Evolutionary conservation across 2,797 vertebrate genomes (phyloP).

Genomic region (Melanotaenia nigrans): DNA sequence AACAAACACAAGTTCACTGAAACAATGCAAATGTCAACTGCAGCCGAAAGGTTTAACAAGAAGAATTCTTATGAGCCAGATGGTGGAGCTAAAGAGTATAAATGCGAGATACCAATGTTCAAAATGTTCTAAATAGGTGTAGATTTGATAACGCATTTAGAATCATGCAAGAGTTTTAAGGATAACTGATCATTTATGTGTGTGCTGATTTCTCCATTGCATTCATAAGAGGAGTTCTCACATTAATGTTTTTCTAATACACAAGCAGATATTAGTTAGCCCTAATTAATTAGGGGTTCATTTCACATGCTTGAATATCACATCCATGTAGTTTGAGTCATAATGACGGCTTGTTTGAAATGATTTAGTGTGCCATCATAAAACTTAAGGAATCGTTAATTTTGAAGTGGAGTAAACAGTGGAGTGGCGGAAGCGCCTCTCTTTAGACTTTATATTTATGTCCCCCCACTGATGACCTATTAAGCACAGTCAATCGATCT

Average conservation of each 20-base stretch:
- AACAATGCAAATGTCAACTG: not conserved
- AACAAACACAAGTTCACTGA: not conserved
- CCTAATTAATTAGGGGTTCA: not conserved
- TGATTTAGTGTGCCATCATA: not conserved
- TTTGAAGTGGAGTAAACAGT: not conserved
- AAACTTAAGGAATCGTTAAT: conserved; percentile 3
- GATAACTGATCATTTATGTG: not conserved
- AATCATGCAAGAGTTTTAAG: not conserved
- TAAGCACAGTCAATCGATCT: not conserved
- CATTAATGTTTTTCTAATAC: not conserved
- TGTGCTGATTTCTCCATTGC: not conserved
- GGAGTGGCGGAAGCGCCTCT: not conserved
- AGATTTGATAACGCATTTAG: not conserved
- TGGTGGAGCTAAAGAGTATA: conserved; percentile 32
- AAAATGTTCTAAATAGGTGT: not conserved
- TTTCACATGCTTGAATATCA: not conserved
- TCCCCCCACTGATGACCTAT: conserved; percentile 20
- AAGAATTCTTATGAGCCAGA: conserved; percentile 5
- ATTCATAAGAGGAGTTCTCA: not conserved
- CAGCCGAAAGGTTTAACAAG: not conserved
- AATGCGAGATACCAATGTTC: not conserved
- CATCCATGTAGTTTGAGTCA: no score
- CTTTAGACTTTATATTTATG: conserved; percentile 23
- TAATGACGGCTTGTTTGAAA: not conserved
- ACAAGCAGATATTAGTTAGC: not conserved